A percentile compares a stretch with the other conserved stretches of the same genome.
Evolutionary conservation across 2,113 vertebrate species (phyloP).

Genomic region (Thryonomys swinderianus): DNA sequence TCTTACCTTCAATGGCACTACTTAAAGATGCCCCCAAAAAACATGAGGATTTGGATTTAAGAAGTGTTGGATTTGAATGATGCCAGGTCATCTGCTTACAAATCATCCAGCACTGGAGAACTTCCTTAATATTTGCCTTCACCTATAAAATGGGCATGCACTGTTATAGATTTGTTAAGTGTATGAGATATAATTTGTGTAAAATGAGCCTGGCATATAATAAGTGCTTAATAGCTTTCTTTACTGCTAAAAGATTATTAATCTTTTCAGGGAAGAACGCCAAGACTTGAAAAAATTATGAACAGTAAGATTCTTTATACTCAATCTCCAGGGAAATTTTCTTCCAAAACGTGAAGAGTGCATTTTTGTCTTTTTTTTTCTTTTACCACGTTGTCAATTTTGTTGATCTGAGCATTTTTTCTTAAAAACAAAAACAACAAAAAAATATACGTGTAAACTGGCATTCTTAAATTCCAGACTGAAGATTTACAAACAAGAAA

Average conservation of each 20-base stretch:
- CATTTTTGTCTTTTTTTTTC: background rate
- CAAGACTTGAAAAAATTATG: background rate
- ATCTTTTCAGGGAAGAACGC: conserved; percentile 33
- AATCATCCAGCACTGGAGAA: background rate
- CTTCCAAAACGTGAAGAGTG: background rate
- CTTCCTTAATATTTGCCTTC: background rate
- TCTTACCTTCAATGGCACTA: no score
- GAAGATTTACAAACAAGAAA: background rate
- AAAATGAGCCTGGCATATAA: background rate
- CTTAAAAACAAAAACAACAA: conserved; percentile 10
- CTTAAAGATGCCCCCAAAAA: no score
- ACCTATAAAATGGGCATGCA: background rate
- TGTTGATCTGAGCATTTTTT: background rate
- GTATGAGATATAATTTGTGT: background rate
- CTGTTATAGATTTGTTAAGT: background rate
- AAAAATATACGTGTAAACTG: background rate
- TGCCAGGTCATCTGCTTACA: background rate
- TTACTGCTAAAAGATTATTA: background rate
- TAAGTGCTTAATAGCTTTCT: background rate
- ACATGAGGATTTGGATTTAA: background rate
- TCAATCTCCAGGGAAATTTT: background rate
- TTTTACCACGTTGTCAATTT: background rate
- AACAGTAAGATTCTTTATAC: background rate
- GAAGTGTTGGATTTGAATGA: background rate
- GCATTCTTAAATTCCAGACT: background rate